These are phyloP conservation scores for Pachyuromys duprasi DNA, from an alignment of 2,797 vertebrate species.

Conservation along the genomic window DNA sequence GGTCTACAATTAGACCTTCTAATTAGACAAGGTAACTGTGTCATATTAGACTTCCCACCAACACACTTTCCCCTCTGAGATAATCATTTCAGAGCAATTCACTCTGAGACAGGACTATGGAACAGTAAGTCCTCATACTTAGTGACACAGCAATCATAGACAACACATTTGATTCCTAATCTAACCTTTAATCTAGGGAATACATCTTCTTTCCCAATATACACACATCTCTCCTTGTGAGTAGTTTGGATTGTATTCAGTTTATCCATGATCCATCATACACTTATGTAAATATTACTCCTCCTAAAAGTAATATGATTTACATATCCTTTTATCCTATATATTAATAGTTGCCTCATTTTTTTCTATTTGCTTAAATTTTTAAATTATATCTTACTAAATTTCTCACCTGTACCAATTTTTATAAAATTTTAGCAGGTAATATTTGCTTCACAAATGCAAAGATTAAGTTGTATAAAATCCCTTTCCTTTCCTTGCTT, in stretches of 20 bases:
- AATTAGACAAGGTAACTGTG: background rate
- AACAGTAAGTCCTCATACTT: background rate
- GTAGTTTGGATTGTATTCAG: background rate
- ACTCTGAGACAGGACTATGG: background rate
- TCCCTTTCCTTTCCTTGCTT: background rate
- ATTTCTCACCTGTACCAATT: background rate
- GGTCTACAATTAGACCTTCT: background rate
- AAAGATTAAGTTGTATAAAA: background rate
- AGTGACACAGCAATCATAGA: background rate
- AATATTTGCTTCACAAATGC: background rate
- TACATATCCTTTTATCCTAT: background rate
- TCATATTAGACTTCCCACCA: background rate
- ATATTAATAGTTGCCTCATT: constrained; percentile 23
- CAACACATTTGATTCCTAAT: background rate
- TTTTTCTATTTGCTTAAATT: constrained; percentile 44
- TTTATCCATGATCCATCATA: background rate
- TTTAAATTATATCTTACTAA: background rate
- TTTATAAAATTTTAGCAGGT: background rate
- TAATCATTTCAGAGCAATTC: background rate
- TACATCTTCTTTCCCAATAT: background rate
- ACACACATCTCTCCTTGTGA: background rate
- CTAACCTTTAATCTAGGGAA: background rate
- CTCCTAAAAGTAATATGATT: background rate
- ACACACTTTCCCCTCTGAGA: background rate
- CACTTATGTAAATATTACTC: background rate